A percentile compares a stretch with the other conserved stretches of the same genome.
Evolutionary conservation across 2,113 vertebrate genomes (phyloP).

Genomic region (Cacatua alba): DNA sequence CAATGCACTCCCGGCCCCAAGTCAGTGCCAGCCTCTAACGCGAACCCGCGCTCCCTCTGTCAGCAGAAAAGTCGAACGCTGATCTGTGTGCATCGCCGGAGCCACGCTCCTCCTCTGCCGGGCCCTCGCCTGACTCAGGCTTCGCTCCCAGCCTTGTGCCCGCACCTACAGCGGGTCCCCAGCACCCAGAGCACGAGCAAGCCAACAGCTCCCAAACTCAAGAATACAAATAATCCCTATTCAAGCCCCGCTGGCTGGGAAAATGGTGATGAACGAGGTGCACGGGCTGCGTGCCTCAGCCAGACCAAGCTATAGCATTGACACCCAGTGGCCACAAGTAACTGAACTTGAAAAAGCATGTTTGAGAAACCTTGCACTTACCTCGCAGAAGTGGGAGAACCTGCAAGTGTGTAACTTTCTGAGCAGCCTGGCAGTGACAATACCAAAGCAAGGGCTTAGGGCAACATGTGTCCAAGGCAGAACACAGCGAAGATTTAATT

Average conservation of each 20-base stretch:
- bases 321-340: neutral
- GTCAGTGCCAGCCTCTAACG: neutral
- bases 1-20: neutral
- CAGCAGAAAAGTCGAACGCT: neutral
- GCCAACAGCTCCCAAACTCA: neutral
- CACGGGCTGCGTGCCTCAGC: neutral
- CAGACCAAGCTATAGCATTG: neutral
- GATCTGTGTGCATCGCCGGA: neutral
- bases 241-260: accelerated
- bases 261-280: neutral
- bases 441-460: neutral
- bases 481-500: neutral
- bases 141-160: neutral
- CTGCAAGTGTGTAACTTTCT: neutral
- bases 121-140: neutral
- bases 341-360: neutral
- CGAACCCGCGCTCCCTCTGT: neutral
- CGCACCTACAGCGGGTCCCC: neutral
- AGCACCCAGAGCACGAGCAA: neutral
- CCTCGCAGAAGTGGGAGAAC: neutral
- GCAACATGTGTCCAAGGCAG: neutral
- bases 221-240: neutral
- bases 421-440: neutral
- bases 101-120: neutral
- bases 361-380: neutral